These are phyloP conservation scores for Rhynchonycteris naso DNA, from an alignment of 2,797 vertebrate genomes.

Conservation along the genomic window DNA sequence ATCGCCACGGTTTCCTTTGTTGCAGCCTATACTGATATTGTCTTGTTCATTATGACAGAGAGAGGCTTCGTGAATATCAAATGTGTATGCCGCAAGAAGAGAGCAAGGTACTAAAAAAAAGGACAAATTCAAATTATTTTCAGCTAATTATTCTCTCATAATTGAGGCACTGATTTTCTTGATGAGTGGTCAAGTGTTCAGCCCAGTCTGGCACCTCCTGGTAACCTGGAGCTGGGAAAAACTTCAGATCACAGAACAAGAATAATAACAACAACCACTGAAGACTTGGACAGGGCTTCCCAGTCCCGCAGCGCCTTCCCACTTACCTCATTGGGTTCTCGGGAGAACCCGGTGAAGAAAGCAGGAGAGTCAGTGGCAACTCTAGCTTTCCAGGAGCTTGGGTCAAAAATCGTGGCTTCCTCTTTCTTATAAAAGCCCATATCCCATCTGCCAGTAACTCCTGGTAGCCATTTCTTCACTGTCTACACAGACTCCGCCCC, in stretches of 20 bases:
- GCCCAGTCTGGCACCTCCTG: conserved; percentile 21
- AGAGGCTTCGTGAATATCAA: conserved; percentile 64
- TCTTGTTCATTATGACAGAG: conserved; percentile 46
- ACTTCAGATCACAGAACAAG: conserved; percentile 21
- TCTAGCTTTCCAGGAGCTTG: background rate
- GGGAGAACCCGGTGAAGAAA: background rate
- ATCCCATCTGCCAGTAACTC: background rate
- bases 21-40: conserved; percentile 55
- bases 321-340: background rate
- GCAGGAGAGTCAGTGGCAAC: background rate
- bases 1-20: conserved; percentile 55
- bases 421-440: background rate
- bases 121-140: conserved; percentile 68
- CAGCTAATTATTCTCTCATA: conserved; percentile 56
- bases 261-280: background rate
- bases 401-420: background rate
- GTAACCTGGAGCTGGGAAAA: conserved; percentile 1
- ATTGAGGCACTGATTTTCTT: conserved; percentile 64
- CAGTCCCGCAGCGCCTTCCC: background rate
- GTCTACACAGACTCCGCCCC: background rate
- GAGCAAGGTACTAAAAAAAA: conserved; percentile 38
- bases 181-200: conserved; percentile 59
- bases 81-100: conserved; percentile 39
- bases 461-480: background rate
- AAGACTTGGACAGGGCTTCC: background rate